A percentile compares a stretch with the other conserved stretches of the same genome.
Evolutionary conservation across 2,797 vertebrate genomes (phyloP).

Genomic region (Amniataba percoides): DNA sequence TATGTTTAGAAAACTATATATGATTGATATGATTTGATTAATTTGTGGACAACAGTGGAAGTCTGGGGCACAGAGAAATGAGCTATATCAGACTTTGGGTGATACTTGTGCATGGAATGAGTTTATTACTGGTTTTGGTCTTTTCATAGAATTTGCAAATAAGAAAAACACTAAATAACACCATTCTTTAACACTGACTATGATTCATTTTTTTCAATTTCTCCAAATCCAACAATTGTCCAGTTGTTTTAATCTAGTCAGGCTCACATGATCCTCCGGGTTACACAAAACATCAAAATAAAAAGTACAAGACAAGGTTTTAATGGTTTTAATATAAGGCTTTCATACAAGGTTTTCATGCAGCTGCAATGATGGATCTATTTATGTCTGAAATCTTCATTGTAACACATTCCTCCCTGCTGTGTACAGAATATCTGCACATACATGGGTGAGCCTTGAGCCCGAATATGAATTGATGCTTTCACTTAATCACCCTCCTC

Average conservation of each 20-base stretch:
- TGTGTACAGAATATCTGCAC: slow-evolving; percentile 19
- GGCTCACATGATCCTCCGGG: neutral
- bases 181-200: neutral
- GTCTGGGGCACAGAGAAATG: neutral
- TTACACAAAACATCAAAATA: neutral
- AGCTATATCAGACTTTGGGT: neutral
- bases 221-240: neutral
- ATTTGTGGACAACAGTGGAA: neutral
- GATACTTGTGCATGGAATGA: neutral
- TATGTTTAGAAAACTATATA: neutral
- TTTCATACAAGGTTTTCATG: neutral
- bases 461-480: slow-evolving; percentile 47
- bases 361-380: neutral
- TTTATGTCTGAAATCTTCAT: slow-evolving; percentile 22
- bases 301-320: neutral
- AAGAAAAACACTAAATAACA: neutral
- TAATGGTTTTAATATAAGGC: neutral
- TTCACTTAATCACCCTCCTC: slow-evolving; percentile 50
- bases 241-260: neutral
- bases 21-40: neutral
- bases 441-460: slow-evolving; percentile 29
- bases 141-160: neutral
- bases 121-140: neutral
- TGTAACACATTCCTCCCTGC: neutral
- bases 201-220: neutral